phyloP scores from a whole-genome alignment of 2,888 invertebrate genomes.

The Chaetogeoica ovagalla region DNA sequence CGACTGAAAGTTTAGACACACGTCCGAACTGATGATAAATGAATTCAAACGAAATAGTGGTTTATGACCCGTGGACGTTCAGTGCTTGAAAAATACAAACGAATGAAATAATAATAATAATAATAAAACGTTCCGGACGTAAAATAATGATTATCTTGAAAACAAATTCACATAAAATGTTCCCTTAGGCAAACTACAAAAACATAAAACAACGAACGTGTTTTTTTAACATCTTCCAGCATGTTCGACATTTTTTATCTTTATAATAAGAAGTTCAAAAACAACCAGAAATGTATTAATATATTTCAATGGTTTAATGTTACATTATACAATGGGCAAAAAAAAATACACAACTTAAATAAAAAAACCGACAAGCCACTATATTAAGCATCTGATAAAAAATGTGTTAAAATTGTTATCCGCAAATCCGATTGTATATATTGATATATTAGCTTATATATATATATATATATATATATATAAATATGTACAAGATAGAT shows the following conservation, averaged over 20 bases:
- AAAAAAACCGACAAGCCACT: too few species aligned
- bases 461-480: too few species aligned
- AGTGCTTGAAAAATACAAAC: not conserved
- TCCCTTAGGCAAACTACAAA: not conserved
- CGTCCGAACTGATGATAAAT: conserved; percentile 33
- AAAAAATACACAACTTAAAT: too few species aligned
- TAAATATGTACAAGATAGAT: too few species aligned
- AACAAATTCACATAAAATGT: conserved; percentile 21
- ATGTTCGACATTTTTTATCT: conserved; percentile 1
- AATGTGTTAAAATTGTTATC: too few species aligned
- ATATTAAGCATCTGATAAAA: too few species aligned
- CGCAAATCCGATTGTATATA: too few species aligned
- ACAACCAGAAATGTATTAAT: not conserved
- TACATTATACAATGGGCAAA: too few species aligned
- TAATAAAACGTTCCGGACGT: conserved; percentile 1
- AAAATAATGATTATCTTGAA: conserved; percentile 27
- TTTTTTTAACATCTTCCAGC: conserved; percentile 15
- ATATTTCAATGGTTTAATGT: conserved; percentile 14
- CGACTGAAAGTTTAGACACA: conserved; percentile 20
- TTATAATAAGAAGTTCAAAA: conserved; percentile 13
- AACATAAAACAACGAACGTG: conserved; percentile 3
- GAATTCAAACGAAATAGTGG: conserved; percentile 19
- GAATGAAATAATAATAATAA: not conserved
- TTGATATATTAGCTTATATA: too few species aligned
- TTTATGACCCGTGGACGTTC: conserved; percentile 10